These are phyloP conservation scores for Temnothorax ravouxi DNA, from an alignment of 2,888 invertebrate species.

Conservation along the genomic window DNA sequence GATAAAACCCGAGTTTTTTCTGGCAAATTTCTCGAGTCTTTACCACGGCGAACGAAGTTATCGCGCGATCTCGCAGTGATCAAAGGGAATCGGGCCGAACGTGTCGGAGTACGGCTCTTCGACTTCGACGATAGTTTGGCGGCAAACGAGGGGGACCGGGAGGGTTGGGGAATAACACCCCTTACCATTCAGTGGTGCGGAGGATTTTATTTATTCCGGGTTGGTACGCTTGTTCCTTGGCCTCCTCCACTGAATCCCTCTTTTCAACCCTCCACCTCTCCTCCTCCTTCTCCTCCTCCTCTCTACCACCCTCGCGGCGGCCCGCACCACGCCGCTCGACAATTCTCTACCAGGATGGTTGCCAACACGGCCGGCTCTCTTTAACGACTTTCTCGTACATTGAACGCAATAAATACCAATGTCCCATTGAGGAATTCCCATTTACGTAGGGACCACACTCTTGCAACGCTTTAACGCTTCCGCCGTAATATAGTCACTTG, in stretches of 20 bases:
- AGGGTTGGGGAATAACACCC: constrained; percentile 68
- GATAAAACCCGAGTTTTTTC: constrained; percentile 59
- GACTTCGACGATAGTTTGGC: constrained; percentile 69
- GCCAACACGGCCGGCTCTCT: constrained; percentile 75
- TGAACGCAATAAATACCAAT: constrained; percentile 77
- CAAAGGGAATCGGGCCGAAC: constrained; percentile 74
- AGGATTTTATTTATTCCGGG: constrained; percentile 81
- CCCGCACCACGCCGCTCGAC: constrained; percentile 72
- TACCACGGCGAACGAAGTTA: constrained; percentile 72
- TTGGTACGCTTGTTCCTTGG: constrained; percentile 80
- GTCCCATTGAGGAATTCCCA: constrained; percentile 74
- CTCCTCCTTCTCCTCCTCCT: constrained; percentile 49
- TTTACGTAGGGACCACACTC: constrained; percentile 60
- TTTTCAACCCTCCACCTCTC: constrained; percentile 74
- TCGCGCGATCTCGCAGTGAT: constrained; percentile 76
- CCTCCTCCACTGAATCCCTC: constrained; percentile 77
- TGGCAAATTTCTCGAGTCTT: constrained; percentile 60
- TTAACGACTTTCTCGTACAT: constrained; percentile 77
- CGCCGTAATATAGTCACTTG: constrained; percentile 4
- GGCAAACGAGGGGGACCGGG: constrained; percentile 59
- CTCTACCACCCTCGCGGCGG: constrained; percentile 46
- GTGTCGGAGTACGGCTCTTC: constrained; percentile 69
- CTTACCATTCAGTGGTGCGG: constrained; percentile 72
- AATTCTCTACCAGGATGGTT: constrained; percentile 76
- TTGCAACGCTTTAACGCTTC: constrained; percentile 58